A percentile compares a stretch with the other conserved stretches of the same genome.
Evolutionary conservation across 2,888 invertebrate species (phyloP).

Genomic region (Drosophila borborema): DNA sequence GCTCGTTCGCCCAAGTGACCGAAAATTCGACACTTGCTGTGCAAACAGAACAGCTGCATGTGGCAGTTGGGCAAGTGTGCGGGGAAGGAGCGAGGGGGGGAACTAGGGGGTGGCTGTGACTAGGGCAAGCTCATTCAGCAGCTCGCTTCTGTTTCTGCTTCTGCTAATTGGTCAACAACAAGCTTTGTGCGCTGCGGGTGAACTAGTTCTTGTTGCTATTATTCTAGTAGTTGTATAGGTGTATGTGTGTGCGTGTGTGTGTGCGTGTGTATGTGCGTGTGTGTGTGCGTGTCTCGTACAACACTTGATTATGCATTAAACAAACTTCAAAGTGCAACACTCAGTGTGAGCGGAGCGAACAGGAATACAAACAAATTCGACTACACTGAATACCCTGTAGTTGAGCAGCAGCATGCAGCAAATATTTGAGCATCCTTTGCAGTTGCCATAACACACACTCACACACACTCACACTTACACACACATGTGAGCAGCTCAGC

Average conservation of each 20-base stretch:
- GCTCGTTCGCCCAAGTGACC: not conserved
- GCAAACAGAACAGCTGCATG: constrained; percentile 35
- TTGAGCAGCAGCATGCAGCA: not conserved
- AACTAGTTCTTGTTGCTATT: not conserved
- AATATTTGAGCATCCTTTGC: constrained; percentile 3
- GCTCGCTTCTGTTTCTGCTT: not conserved
- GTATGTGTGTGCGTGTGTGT: constrained; percentile 28
- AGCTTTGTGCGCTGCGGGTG: constrained; percentile 12
- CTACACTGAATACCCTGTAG: not conserved
- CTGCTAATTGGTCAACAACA: constrained; percentile 58
- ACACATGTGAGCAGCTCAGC: not conserved
- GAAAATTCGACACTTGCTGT: constrained; percentile 15
- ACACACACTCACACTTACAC: not conserved
- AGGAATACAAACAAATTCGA: not conserved
- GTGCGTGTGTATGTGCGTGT: not conserved
- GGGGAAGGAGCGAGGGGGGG: not conserved
- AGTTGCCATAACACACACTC: not conserved
- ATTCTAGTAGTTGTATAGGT: constrained; percentile 2
- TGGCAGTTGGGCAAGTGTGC: constrained; percentile 20
- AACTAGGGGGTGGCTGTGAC: too few relatives aligned
- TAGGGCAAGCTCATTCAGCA: not conserved
- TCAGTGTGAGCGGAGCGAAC: not conserved
- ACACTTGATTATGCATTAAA: constrained; percentile 67
- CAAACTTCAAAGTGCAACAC: constrained; percentile 22
- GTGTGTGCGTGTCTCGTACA: constrained; percentile 21